phyloP scores from a whole-genome alignment of 2,888 invertebrate species.

The Callyntrura sp. region DNA sequence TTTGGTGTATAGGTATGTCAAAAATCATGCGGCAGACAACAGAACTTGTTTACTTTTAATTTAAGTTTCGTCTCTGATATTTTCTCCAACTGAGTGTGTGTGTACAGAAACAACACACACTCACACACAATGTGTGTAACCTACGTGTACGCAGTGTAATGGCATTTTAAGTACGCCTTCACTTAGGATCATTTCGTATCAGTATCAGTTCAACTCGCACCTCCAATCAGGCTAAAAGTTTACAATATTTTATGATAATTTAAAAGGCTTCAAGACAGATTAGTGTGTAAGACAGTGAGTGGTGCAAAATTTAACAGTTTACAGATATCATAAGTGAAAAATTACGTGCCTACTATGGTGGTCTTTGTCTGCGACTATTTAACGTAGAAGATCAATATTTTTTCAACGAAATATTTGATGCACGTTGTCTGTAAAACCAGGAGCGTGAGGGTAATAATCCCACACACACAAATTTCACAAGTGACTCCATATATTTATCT shows the following conservation, averaged over 20 bases:
- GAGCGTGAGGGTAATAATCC: background rate
- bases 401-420: too few relatives aligned
- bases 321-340: background rate
- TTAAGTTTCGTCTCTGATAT: slow-evolving; percentile 59
- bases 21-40: slow-evolving; percentile 34
- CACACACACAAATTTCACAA: background rate
- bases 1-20: slow-evolving; percentile 29
- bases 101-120: background rate
- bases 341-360: background rate
- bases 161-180: background rate
- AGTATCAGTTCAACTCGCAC: slow-evolving; percentile 48
- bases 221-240: slow-evolving; percentile 6
- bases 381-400: too few relatives aligned
- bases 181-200: slow-evolving; percentile 1
- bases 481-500: too few relatives aligned
- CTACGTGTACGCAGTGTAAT: background rate
- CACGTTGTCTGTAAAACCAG: too few relatives aligned
- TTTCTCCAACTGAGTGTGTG: background rate
- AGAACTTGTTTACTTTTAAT: slow-evolving; percentile 74
- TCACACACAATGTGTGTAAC: background rate
- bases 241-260: slow-evolving; percentile 30
- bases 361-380: background rate
- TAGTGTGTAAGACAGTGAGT: slow-evolving; percentile 15
- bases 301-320: slow-evolving; percentile 7
- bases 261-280: background rate